phyloP scores from a whole-genome alignment of 2,113 vertebrate genomes.

The Taurulus bubalis region DNA sequence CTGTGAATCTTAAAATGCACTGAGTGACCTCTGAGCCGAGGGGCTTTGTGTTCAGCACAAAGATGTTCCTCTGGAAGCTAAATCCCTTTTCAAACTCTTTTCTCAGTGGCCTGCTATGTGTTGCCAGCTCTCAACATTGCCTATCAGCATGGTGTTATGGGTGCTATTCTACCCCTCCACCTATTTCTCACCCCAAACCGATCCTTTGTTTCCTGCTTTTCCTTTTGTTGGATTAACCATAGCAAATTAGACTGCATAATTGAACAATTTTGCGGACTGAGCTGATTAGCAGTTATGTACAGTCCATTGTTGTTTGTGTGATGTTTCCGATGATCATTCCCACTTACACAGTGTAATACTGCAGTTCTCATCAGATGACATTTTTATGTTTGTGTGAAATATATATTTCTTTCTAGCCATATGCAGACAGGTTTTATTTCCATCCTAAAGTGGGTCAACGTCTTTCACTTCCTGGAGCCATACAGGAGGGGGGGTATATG shows the following conservation, averaged over 20 bases:
- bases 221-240: conserved; percentile 41
- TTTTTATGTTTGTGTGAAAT: conserved; percentile 8
- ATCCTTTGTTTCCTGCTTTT: conserved; percentile 43
- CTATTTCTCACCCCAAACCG: conserved; percentile 20
- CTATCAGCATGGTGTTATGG: background rate
- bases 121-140: conserved; percentile 3
- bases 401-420: background rate
- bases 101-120: background rate
- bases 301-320: conserved; percentile 41
- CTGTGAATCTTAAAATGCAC: conserved; percentile 32
- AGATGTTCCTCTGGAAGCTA: conserved; percentile 12
- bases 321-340: conserved; percentile 4
- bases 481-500: conserved; percentile 4
- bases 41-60: conserved; percentile 29
- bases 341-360: background rate
- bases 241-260: conserved; percentile 21
- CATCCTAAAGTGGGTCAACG: conserved; percentile 41
- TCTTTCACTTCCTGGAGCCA: background rate
- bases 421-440: background rate
- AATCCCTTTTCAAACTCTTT: conserved; percentile 15
- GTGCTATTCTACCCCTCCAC: conserved; percentile 4
- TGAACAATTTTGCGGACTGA: conserved; percentile 46
- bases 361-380: background rate
- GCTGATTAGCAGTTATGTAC: conserved; percentile 53
- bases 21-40: background rate